Percentiles rank a stretch among this genome's conserved stretches.
Evolutionary conservation across 2,888 invertebrate species (phyloP).

Genomic region (Lamellibrachia columna): DNA sequence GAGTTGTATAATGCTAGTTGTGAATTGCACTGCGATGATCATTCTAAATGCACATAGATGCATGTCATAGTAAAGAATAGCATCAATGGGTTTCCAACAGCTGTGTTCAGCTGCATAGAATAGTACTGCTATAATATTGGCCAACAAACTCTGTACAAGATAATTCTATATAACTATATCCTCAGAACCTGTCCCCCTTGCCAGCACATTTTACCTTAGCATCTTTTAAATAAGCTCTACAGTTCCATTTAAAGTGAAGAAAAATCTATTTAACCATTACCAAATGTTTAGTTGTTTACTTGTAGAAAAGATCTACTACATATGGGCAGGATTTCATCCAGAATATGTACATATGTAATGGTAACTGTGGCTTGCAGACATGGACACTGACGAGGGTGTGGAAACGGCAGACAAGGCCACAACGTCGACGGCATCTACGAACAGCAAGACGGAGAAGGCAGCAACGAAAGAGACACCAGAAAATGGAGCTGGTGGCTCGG

Average conservation of each 20-base stretch:
- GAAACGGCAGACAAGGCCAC: conserved; percentile 14
- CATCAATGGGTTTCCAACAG: not conserved
- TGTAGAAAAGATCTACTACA: too few relatives aligned
- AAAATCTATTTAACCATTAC: too few relatives aligned
- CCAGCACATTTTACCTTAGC: too few relatives aligned
- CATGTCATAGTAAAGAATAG: not conserved
- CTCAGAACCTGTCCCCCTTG: too few relatives aligned
- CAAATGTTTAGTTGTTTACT: too few relatives aligned
- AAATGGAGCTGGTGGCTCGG: not conserved
- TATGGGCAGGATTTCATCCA: too few relatives aligned
- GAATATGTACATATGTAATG: not conserved
- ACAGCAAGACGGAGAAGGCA: not conserved
- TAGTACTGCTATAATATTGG: not conserved
- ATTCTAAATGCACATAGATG: not conserved
- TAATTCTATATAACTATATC: not conserved
- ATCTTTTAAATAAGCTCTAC: too few relatives aligned
- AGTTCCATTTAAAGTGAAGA: too few relatives aligned
- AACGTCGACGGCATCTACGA: conserved; percentile 2
- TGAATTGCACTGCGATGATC: not conserved
- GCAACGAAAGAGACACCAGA: not conserved
- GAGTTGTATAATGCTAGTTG: not conserved
- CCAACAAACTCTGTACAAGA: not conserved
- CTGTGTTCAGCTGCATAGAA: not conserved
- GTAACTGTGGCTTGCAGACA: not conserved
- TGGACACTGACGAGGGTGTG: not conserved